A percentile compares a stretch with the other conserved stretches of the same genome.
Evolutionary conservation across 1,140 invertebrate genomes (phyloP).

Genomic region (Ceratosolen solmsi): DNA sequence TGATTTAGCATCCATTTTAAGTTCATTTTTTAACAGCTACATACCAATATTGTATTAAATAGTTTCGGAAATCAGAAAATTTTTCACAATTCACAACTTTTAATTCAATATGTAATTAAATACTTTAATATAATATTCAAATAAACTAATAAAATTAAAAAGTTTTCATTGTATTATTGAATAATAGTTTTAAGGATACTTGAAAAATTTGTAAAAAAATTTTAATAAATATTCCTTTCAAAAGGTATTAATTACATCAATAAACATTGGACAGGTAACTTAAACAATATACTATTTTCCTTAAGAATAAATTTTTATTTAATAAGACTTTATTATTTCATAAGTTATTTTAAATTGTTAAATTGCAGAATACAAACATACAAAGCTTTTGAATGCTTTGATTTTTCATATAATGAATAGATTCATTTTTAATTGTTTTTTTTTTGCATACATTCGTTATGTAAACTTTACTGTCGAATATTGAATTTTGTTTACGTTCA

Average conservation of each 20-base stretch:
- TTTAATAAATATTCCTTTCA: not conserved
- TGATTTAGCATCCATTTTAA: too few relatives aligned
- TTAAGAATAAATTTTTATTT: slow-evolving; percentile 17
- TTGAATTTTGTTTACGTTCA: slow-evolving; percentile 8
- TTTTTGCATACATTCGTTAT: not conserved
- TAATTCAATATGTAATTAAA: too few relatives aligned
- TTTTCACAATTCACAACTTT: too few relatives aligned
- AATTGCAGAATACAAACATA: slow-evolving; percentile 29
- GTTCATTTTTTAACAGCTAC: too few relatives aligned
- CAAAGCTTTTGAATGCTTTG: slow-evolving; percentile 17
- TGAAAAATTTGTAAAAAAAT: not conserved
- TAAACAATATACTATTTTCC: slow-evolving; percentile 22
- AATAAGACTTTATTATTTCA: slow-evolving; percentile 4
- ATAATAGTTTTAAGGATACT: too few relatives aligned
- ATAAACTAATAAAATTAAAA: too few relatives aligned
- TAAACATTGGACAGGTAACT: slow-evolving; percentile 24
- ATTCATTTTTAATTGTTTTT: not conserved
- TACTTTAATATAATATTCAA: too few relatives aligned
- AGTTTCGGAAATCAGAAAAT: too few relatives aligned
- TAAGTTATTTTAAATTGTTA: slow-evolving; percentile 25
- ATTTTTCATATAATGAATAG: not conserved
- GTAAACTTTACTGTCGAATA: not conserved
- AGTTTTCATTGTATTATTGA: too few relatives aligned
- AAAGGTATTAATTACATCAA: not conserved
- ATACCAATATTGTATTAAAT: too few relatives aligned